Conservation (phyloP, 2,113 vertebrate species). For the Neopipo cinnamomea region DNA sequence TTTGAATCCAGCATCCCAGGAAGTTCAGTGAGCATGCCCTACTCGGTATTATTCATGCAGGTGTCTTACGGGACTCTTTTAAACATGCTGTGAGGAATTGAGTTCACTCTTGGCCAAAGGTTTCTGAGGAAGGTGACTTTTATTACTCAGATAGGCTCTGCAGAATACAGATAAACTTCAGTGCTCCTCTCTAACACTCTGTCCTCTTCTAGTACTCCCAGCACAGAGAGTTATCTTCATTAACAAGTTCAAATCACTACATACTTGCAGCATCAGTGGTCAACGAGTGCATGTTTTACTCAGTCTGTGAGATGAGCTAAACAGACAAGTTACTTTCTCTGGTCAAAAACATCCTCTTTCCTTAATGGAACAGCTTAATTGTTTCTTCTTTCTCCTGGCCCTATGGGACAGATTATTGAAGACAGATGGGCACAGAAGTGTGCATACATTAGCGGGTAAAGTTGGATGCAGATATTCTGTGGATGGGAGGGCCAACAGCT, state of each 20-base stretch:
- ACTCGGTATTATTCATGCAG: slow-evolving; percentile 40
- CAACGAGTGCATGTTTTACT: background rate
- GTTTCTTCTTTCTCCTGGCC: background rate
- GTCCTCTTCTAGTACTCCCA: background rate
- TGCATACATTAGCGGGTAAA: slow-evolving; percentile 14
- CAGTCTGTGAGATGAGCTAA: background rate
- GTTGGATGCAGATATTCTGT: background rate
- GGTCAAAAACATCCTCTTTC: slow-evolving; percentile 8
- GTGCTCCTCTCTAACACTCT: background rate
- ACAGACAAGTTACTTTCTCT: background rate
- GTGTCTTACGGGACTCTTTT: slow-evolving; percentile 33
- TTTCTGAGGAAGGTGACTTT: slow-evolving; percentile 61
- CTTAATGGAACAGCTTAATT: slow-evolving; percentile 53
- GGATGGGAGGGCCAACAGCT: background rate
- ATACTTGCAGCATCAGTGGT: background rate
- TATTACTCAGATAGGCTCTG: slow-evolving; percentile 30
- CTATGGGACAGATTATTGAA: slow-evolving; percentile 53
- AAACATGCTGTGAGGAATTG: slow-evolving; percentile 11
- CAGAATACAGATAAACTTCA: slow-evolving; percentile 62
- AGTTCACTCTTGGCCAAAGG: slow-evolving; percentile 63
- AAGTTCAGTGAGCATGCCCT: slow-evolving; percentile 7
- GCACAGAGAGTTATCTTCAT: slow-evolving; percentile 16
- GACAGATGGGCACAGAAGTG: slow-evolving; percentile 39
- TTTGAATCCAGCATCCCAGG: background rate
- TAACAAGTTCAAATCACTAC: background rate